Percentiles rank a stretch among this genome's conserved stretches.
phyloP scores from a whole-genome alignment of 2,888 invertebrate genomes.

The Conus canariensis region DNA sequence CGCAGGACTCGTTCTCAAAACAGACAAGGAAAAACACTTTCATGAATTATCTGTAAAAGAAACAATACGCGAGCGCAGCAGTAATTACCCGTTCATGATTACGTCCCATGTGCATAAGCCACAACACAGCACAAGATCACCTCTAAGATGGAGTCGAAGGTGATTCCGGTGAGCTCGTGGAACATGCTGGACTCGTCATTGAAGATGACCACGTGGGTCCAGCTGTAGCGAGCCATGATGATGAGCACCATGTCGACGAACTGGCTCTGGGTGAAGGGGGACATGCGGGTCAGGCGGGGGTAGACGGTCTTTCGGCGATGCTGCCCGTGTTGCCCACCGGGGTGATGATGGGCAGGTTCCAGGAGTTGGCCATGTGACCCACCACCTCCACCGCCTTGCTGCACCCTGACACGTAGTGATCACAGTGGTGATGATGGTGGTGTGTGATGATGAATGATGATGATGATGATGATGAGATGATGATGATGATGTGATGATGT shows the following conservation, averaged over 20 bases:
- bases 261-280: constrained; percentile 49
- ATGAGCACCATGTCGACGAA: constrained; percentile 41
- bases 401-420: constrained; percentile 49
- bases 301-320: constrained; percentile 58
- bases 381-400: constrained; percentile 56
- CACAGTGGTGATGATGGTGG: too few species aligned
- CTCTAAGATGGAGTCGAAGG: constrained; percentile 29
- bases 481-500: neutral
- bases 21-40: neutral
- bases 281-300: constrained; percentile 60
- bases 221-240: constrained; percentile 54
- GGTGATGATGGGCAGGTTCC: constrained; percentile 62
- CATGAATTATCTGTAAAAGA: too few species aligned
- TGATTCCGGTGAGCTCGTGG: constrained; percentile 20
- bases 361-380: constrained; percentile 57
- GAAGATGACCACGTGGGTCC: constrained; percentile 50
- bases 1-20: too few species aligned
- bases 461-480: neutral
- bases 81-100: too few species aligned
- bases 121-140: neutral
- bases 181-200: constrained; percentile 17
- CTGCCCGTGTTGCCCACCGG: constrained; percentile 57
- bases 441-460: neutral
- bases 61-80: too few species aligned
- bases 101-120: too few species aligned